phyloP scores from a whole-genome alignment of 1,140 invertebrate species.

The Trissolcus basalis region DNA sequence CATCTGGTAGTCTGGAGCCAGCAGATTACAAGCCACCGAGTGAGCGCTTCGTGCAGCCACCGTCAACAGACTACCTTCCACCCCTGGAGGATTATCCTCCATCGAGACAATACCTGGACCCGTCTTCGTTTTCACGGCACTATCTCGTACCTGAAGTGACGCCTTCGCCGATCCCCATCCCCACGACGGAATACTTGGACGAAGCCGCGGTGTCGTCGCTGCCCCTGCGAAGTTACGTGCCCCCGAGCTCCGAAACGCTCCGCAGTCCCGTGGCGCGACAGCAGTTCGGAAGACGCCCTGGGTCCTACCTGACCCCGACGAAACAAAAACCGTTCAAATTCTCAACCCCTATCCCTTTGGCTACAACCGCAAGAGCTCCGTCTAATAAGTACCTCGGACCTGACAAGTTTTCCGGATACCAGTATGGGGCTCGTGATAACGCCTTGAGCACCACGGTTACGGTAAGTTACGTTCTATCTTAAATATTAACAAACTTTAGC shows the following conservation, averaged over 20 bases:
- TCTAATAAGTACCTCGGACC: constrained; percentile 32
- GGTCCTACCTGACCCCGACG: constrained; percentile 12
- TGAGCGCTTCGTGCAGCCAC: constrained; percentile 16
- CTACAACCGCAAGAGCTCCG: constrained; percentile 23
- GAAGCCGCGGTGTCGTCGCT: constrained; percentile 20
- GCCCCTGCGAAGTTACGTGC: constrained; percentile 23
- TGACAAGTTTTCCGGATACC: constrained; percentile 33
- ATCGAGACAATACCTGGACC: constrained; percentile 35
- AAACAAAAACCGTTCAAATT: constrained; percentile 2
- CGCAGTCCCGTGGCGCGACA: constrained; percentile 12
- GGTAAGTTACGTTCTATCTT: constrained; percentile 9
- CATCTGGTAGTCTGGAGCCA: constrained; percentile 62
- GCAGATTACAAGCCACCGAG: constrained; percentile 57
- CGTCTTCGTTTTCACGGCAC: constrained; percentile 19
- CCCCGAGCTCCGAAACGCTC: constrained; percentile 1
- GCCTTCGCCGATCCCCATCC: constrained; percentile 10
- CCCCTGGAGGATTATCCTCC: constrained; percentile 17
- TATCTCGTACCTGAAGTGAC: constrained; percentile 34
- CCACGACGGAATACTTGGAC: constrained; percentile 34
- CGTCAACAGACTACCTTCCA: constrained; percentile 48
- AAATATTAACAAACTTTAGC: too few species aligned
- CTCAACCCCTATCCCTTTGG: constrained; percentile 11
- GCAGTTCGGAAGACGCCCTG: constrained; percentile 6
- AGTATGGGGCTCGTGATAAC: constrained; percentile 28
- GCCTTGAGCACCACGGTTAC: constrained; percentile 13